phyloP scores from a whole-genome alignment of 2,113 vertebrate species.

The Microcebus griseorufus region DNA sequence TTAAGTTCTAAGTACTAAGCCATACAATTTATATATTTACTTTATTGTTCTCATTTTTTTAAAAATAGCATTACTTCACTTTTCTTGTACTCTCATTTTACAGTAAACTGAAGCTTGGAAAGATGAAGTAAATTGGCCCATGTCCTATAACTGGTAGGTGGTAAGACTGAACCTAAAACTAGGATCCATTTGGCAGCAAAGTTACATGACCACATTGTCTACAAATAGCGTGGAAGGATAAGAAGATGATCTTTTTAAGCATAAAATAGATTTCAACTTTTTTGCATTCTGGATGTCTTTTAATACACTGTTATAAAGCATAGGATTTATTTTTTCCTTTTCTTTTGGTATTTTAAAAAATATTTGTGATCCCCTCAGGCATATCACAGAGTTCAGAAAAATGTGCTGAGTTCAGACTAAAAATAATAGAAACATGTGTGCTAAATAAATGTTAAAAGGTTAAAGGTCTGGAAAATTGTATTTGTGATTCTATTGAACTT shows the following conservation, averaged over 20 bases:
- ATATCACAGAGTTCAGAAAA: neutral
- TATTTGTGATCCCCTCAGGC: neutral
- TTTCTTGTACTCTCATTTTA: neutral
- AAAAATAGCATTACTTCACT: neutral
- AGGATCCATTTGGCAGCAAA: neutral
- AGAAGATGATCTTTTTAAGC: neutral
- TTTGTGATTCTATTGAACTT: slow-evolving; percentile 40
- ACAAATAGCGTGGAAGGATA: neutral
- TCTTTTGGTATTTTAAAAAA: neutral
- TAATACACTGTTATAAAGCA: neutral
- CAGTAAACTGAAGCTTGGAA: neutral
- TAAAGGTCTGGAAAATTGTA: slow-evolving; percentile 44
- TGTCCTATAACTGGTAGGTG: neutral
- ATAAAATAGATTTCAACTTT: neutral
- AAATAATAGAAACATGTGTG: slow-evolving; percentile 37
- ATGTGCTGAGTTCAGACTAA: slow-evolving; percentile 5
- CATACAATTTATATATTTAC: neutral
- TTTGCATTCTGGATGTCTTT: neutral
- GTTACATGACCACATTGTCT: neutral
- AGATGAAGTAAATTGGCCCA: neutral
- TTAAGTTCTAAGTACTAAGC: neutral
- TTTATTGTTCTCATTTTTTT: neutral
- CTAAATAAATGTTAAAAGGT: slow-evolving; percentile 62
- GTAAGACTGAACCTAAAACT: neutral
- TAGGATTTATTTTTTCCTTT: neutral